Evolutionary conservation across 2,113 vertebrate genomes (phyloP).

Genomic region (Turnix velox): DNA sequence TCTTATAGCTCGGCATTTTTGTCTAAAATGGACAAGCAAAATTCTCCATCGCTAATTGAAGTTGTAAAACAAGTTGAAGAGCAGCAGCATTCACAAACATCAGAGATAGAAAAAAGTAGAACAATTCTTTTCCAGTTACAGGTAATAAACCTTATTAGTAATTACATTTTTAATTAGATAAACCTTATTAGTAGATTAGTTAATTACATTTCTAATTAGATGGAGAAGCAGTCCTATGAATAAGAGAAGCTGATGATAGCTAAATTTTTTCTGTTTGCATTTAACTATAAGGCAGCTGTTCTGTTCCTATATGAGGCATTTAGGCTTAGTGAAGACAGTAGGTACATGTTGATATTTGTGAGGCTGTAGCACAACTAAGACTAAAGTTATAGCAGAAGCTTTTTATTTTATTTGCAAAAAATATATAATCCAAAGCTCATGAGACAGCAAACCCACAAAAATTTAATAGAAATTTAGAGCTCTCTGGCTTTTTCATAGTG

Average conservation of each 20-base stretch:
- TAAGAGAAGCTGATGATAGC: not conserved
- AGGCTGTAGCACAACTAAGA: not conserved
- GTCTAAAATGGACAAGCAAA: conserved; percentile 34
- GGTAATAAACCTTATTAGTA: conserved; percentile 36
- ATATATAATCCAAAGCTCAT: not conserved
- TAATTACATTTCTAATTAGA: not conserved
- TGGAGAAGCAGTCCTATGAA: not conserved
- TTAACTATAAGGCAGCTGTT: not conserved
- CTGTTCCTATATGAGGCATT: not conserved
- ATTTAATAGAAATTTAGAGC: not conserved
- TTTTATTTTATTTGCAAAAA: not conserved
- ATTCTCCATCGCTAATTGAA: conserved; percentile 39
- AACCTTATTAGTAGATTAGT: not conserved
- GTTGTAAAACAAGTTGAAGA: conserved; percentile 65
- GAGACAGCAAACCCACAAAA: not conserved
- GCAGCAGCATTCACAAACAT: conserved; percentile 67
- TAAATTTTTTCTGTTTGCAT: not conserved
- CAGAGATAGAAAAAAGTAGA: conserved; percentile 69
- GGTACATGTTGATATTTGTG: not conserved
- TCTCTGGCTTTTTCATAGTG: not conserved
- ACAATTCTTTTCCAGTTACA: conserved; percentile 54
- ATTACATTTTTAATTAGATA: not conserved
- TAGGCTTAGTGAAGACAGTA: not conserved
- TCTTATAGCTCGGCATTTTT: not conserved
- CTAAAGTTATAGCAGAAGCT: not conserved